Evolutionary conservation across 2,888 invertebrate species (phyloP), one percentile per base, ranked within the genome.

Genomic region (Phlogophora meticulosa): DNA sequence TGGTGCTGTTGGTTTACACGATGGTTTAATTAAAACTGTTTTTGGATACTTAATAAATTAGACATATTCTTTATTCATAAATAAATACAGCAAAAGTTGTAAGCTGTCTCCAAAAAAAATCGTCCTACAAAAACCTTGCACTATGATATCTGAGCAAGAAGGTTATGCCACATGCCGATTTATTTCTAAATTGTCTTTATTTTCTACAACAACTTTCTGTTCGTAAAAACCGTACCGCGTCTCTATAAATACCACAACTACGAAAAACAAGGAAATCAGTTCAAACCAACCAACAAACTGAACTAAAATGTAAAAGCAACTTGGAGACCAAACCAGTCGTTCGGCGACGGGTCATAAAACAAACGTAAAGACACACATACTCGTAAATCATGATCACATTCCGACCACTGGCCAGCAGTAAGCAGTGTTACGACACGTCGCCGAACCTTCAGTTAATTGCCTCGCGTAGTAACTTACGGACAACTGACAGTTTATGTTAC

Each of bases 301-400:
- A 2, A 48, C 28, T 13, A 24, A 45, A 59, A 43, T 24, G 24
- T 52, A 36, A 72, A 76, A 68, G 13, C 32, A 43, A 36, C 48
- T 52, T 46, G 36, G 24, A 45, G 76, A 36, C 38, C 55, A 61
- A 76, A 65, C 70, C 49, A 58, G 64, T 81, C 32, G 57, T 73
- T 70, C 46, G 13, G 53, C 38, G 65, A 67, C 58, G 20, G n/a
- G 46, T 51, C 17, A 45, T 71, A 77, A 76, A 72, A 67, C 63
- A 72, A 48, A 80, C 53, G 57, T 64, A 45, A 60, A 67, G 62
- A 62, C 74, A 71, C 49, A 63, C 55, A n/a, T n/a, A 68, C 55
- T 70, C 57, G 53, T 83, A 80, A 78, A 78, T 81, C 70, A 71
- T 74, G 76, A 78, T 72, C 74, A 66, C 82, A 81, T 81, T 80